phyloP scores from a whole-genome alignment of 2,797 vertebrate species.

The Heliangelus exortis region DNA sequence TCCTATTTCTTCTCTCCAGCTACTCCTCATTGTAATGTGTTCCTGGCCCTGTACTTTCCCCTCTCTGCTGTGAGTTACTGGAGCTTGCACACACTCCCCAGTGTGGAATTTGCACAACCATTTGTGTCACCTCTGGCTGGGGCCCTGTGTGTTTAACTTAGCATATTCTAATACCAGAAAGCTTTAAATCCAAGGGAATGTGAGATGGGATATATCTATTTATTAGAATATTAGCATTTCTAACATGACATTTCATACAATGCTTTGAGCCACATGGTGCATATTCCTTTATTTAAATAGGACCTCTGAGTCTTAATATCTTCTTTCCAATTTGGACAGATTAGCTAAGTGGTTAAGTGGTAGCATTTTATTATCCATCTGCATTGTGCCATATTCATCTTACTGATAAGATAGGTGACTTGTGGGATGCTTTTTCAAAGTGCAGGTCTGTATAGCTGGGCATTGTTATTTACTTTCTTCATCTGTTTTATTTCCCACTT shows the following conservation, averaged over 20 bases:
- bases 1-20: neutral
- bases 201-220: neutral
- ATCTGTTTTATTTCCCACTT: neutral
- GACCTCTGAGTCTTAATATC: neutral
- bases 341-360: neutral
- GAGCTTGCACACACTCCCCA: neutral
- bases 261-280: neutral
- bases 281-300: constrained; percentile 22
- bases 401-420: neutral
- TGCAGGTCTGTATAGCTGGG: neutral
- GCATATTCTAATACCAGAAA: neutral
- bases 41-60: neutral
- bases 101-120: neutral
- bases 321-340: constrained; percentile 1
- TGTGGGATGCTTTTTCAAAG: neutral
- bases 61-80: rapidly evolving
- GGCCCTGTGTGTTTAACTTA: neutral
- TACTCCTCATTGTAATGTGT: neutral
- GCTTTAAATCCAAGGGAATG: constrained; percentile 19
- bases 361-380: neutral
- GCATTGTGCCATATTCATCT: neutral
- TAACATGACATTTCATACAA: neutral
- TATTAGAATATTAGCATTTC: constrained; percentile 48
- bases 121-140: neutral
- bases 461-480: neutral